These are phyloP conservation scores for Notarius quadriscutis DNA, from an alignment of 2,113 vertebrate genomes.

Conservation along the genomic window DNA sequence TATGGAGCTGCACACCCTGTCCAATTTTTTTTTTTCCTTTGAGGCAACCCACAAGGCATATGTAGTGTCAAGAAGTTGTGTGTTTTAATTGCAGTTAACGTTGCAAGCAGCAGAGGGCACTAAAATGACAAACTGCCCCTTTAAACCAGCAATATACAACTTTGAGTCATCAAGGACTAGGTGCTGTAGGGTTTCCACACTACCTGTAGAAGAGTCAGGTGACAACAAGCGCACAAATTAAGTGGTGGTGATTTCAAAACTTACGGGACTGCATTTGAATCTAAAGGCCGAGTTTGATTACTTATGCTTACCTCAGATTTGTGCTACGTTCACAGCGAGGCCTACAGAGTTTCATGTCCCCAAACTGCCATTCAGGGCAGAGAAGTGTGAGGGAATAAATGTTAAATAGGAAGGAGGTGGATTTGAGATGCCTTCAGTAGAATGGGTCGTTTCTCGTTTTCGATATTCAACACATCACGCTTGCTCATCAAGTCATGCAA, in stretches of 20 bases:
- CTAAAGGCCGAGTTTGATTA: neutral
- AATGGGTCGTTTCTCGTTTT: neutral
- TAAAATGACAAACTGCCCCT: neutral
- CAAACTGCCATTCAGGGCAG: neutral
- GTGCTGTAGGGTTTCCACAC: neutral
- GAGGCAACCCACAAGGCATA: neutral
- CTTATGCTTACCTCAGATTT: neutral
- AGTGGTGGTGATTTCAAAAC: neutral
- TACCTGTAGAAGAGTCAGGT: neutral
- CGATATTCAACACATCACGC: neutral
- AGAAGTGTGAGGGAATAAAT: neutral
- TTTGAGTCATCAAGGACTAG: neutral
- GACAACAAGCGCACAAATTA: slow-evolving; percentile 1
- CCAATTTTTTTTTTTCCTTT: neutral
- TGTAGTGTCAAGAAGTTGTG: neutral
- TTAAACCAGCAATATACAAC: neutral
- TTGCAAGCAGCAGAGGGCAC: neutral
- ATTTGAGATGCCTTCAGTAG: neutral
- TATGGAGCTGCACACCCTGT: neutral
- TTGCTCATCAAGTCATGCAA: neutral
- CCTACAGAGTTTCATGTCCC: neutral
- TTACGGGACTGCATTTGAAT: neutral
- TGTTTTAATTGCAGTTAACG: neutral
- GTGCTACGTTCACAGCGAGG: neutral
- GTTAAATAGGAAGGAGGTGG: neutral